Evolutionary conservation across 2,797 vertebrate genomes (phyloP).

Genomic region (Emydoidea blandingii): DNA sequence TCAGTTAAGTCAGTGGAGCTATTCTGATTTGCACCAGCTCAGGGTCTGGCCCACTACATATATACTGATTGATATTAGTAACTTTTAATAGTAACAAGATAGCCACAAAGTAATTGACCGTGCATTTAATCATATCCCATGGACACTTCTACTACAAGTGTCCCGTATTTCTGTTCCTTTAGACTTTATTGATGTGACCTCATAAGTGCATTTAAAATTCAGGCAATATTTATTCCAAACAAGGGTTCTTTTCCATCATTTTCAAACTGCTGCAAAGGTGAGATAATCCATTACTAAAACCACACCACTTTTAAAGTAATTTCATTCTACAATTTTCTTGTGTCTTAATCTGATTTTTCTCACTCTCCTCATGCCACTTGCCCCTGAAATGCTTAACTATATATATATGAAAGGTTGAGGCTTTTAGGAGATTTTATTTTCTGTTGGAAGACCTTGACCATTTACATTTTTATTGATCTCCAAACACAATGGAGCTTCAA

Average conservation of each 20-base stretch:
- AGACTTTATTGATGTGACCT: neutral
- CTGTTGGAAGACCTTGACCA: neutral
- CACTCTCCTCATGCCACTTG: neutral
- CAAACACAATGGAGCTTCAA: neutral
- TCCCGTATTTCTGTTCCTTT: neutral
- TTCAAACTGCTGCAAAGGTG: conserved; percentile 37
- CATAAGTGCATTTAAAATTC: conserved; percentile 54
- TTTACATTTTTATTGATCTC: conserved; percentile 29
- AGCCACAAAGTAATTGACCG: neutral
- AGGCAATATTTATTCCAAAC: conserved; percentile 29
- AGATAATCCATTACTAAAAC: conserved; percentile 47
- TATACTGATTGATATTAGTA: neutral
- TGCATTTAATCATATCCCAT: neutral
- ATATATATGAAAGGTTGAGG: neutral
- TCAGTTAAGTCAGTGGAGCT: neutral
- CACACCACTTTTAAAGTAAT: conserved; percentile 46
- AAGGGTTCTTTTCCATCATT: conserved; percentile 31
- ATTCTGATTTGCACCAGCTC: neutral
- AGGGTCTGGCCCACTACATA: neutral
- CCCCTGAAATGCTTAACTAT: neutral
- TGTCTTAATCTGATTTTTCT: conserved; percentile 17
- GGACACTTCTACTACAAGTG: neutral
- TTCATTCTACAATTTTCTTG: conserved; percentile 11
- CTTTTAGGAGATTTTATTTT: conserved; percentile 23
- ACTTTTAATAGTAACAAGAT: neutral